These are phyloP conservation scores for Branchinecta sandiegonensis DNA, from an alignment of 2,888 invertebrate genomes.

Conservation along the genomic window DNA sequence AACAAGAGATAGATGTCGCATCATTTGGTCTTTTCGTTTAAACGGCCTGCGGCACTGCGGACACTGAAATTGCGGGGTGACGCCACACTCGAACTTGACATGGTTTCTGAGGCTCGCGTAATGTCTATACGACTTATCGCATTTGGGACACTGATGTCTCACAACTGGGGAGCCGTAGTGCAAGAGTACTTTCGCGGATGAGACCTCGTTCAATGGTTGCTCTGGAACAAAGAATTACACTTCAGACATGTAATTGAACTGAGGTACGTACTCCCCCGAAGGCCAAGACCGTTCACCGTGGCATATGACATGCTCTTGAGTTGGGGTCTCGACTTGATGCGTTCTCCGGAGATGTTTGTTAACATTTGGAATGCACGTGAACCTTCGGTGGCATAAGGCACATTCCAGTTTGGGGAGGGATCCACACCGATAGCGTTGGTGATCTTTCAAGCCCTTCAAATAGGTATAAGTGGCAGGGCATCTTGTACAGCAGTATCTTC, in stretches of 20 bases:
- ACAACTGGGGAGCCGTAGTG: slow-evolving; percentile 16
- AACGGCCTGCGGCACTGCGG: not conserved
- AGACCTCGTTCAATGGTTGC: slow-evolving; percentile 15
- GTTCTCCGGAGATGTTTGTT: slow-evolving; percentile 13
- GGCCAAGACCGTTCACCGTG: slow-evolving; percentile 13
- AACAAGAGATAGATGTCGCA: slow-evolving; percentile 6
- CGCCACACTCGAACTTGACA: slow-evolving; percentile 5
- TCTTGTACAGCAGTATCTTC: slow-evolving; percentile 14
- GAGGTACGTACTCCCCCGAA: slow-evolving; percentile 15
- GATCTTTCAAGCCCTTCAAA: slow-evolving; percentile 15
- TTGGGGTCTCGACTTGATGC: slow-evolving; percentile 4
- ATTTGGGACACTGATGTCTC: slow-evolving; percentile 10
- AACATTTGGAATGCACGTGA: slow-evolving; percentile 15
- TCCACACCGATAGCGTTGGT: slow-evolving; percentile 16
- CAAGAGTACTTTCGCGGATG: slow-evolving; percentile 15
- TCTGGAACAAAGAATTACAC: slow-evolving; percentile 13
- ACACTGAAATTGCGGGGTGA: slow-evolving; percentile 13
- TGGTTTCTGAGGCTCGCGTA: slow-evolving; percentile 7
- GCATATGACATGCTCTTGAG: slow-evolving; percentile 9
- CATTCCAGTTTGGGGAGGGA: slow-evolving; percentile 15
- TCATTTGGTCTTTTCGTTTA: slow-evolving; percentile 10
- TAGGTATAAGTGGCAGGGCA: slow-evolving; percentile 14
- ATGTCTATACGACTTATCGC: slow-evolving; percentile 13
- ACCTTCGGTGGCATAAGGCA: slow-evolving; percentile 11
- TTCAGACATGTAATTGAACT: slow-evolving; percentile 16